phyloP scores from a whole-genome alignment of 2,113 vertebrate species.

The Archilochus colubris region DNA sequence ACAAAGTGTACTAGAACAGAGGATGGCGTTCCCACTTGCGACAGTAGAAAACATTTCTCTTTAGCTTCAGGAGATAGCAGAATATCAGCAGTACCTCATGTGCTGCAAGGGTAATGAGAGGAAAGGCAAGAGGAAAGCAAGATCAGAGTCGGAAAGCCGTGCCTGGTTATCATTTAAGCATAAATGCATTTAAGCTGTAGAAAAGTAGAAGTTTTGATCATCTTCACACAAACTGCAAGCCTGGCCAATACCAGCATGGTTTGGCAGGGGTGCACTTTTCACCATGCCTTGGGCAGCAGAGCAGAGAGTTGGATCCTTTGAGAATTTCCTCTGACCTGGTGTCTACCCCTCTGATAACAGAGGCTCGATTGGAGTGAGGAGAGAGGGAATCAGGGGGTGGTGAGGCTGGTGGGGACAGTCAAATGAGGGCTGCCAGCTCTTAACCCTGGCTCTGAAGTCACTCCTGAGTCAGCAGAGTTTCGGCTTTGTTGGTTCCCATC shows the following conservation, averaged over 20 bases:
- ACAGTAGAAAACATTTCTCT: not conserved
- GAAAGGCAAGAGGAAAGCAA: not conserved
- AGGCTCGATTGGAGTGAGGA: not conserved
- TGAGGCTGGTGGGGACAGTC: not conserved
- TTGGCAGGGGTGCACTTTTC: not conserved
- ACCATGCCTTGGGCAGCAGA: not conserved
- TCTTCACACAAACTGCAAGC: not conserved
- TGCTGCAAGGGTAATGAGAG: not conserved
- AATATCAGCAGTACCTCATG: not conserved
- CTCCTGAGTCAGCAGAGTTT: constrained; percentile 71
- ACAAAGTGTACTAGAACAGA: not conserved
- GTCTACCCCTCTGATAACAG: not conserved
- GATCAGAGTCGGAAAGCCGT: not conserved
- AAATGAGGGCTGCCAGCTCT: not conserved
- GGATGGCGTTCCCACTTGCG: not conserved
- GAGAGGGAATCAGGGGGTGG: not conserved
- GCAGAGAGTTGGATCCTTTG: not conserved
- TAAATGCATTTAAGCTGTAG: not conserved
- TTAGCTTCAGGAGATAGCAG: not conserved
- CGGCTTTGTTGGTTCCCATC: constrained; percentile 57
- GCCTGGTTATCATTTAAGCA: not conserved
- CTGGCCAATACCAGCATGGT: not conserved
- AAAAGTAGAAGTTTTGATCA: not conserved
- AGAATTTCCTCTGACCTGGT: not conserved
- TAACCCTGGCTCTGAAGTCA: constrained; percentile 21